Evolutionary conservation across 1,140 invertebrate species (phyloP), one percentile per base, ranked within the genome.

Genomic region (Colletes gigas): DNA sequence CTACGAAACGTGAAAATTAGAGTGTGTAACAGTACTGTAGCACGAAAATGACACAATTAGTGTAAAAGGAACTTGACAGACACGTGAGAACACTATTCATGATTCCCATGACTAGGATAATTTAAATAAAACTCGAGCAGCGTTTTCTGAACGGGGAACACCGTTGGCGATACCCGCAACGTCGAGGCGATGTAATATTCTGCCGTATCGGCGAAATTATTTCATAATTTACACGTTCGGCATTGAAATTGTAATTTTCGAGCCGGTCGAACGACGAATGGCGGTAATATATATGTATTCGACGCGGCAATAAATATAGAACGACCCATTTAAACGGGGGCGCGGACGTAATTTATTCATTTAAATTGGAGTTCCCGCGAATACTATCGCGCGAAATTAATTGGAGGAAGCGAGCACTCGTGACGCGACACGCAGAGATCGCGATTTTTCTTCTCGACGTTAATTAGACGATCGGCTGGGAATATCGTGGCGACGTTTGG

Each of bases 281-380:
- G 62, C 75, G 83, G 81, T 85, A 81, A 85, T 85, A 67, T 85
- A 67, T 78, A 85, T 85, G 84, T 85, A 78, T 85, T 78, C 71
- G 78, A 82, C 67, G 78, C 44, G 78, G 67, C 67, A 71, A 79
- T 84, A 84, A 87, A 87, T 87, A 86, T 81, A 85, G 84, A 76
- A 82, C 84, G 81, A 83, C 59, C 79, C 63, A 76, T 83, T 87
- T 86, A 77, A 83, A 62, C 81, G 74, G 59, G 63, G 54, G 81
- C 81, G 81, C 71, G 69, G 75, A 79, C 85, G 80, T 86, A 87
- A 87, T 87, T 86, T 86, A 87, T 87, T 87, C 81, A 86, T 83
- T 87, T 86, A 87, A 87, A 87, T 87, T 86, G 83, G 73, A 81
- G 77, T 76, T 65, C 9, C 66, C 55, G 73, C 78, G 76, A 67